Evolutionary conservation across 2,797 vertebrate species (phyloP), one percentile per base, ranked within the genome.

Genomic region (Rhinichthys osculus): DNA sequence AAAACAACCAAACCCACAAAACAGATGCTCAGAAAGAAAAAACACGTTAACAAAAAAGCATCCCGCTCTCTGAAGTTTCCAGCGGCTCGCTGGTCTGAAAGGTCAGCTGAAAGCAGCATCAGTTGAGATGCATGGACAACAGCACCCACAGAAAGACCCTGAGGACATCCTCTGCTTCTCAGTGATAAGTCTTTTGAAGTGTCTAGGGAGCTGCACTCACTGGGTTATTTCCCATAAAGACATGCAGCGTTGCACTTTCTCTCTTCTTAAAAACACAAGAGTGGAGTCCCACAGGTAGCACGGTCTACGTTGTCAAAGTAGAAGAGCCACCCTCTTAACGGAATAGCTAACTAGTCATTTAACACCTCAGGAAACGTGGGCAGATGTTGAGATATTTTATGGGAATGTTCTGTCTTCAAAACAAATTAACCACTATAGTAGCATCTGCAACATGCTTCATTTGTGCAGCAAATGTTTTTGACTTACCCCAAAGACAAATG

Each of bases 121-220:
- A 93, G 93, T 92, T 91, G 93, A 93, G 93, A 94, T 91, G 92
- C 92, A 90, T 90, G 93, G 93, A 95, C 94, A 94, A 94, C 94
- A 90, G 92, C 90, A 69, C n/a, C 91, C 89, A 69, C 30, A 88
- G 91, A 91, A 91, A 92, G 90, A 90, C 90, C 93, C 92, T 89
- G 93, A 94, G 94, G 95, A 94, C 92, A 93, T 93, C 92, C 93
- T 93, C 95, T 95, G 94, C 92, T 90, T 92, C 92, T 85, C 87
- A 91, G 89, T 92, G 95, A 96, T 95, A 95, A 95, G 94, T 93
- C 92, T 91, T 94, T 93, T 94, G 93, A 94, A 94, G 93, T 92
- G 80, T 88, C 91, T 91, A 87, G 91, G 91, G 90, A 83, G 78
- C 89, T 90, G 87, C 88, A 90, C 91, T 91, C 86, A 91, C 91